These are phyloP conservation scores for Eubasilissa splendida DNA, from an alignment of 2,888 invertebrate genomes.

Conservation along the genomic window DNA sequence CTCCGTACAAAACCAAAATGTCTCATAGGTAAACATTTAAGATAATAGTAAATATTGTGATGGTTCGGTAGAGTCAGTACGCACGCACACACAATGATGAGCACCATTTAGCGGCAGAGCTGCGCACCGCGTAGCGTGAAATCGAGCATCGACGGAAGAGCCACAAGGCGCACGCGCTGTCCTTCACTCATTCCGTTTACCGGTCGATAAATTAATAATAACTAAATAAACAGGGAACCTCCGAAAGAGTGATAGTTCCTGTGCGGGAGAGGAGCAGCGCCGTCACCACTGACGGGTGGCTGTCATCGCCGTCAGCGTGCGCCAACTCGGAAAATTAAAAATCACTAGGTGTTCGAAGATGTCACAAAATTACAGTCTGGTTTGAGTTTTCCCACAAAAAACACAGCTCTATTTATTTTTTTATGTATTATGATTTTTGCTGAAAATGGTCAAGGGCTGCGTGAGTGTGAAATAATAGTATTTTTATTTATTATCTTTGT, in stretches of 20 bases:
- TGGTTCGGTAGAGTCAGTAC: no score
- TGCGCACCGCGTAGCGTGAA: constrained; percentile 18
- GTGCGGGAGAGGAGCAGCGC: constrained; percentile 33
- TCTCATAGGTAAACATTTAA: no score
- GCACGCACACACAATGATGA: background rate
- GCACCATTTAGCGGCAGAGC: constrained; percentile 26
- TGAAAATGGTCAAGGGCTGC: no score
- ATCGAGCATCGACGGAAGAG: background rate
- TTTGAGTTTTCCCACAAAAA: no score
- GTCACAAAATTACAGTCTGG: background rate
- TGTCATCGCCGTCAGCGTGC: constrained; percentile 47
- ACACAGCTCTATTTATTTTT: no score
- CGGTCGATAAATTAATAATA: background rate
- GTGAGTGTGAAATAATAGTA: no score
- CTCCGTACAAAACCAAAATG: no score
- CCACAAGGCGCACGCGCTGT: background rate
- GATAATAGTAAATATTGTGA: no score
- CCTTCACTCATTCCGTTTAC: constrained; percentile 3
- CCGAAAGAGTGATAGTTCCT: constrained; percentile 42
- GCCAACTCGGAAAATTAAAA: constrained; percentile 49
- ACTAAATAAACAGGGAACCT: constrained; percentile 29
- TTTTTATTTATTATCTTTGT: no score
- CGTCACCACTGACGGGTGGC: constrained; percentile 56
- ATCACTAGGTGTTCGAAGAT: constrained; percentile 46
- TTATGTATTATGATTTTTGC: no score